These are phyloP conservation scores for Actinia equina DNA, from an alignment of 64 coral and sea anemone genomes.

Conservation along the genomic window DNA sequence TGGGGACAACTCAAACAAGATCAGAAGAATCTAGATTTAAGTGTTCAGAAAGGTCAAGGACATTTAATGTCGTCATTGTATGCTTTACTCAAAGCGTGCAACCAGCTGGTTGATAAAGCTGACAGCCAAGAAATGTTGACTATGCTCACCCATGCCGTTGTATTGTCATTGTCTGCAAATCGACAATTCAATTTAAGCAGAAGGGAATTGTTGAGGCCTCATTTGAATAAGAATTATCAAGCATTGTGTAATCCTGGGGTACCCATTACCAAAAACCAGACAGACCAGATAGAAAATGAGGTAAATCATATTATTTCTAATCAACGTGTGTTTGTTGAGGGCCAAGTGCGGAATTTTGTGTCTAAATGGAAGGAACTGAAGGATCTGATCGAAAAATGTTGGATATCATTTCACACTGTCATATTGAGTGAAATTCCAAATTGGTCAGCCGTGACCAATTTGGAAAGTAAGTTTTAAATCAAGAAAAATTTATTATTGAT, in stretches of 20 bases:
- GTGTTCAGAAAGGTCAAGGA: constrained; percentile 23
- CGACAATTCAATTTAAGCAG: constrained; percentile 17
- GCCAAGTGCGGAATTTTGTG: not conserved
- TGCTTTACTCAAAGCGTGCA: constrained; percentile 21
- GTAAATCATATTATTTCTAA: constrained; percentile 7
- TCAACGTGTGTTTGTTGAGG: constrained; percentile 21
- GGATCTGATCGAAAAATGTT: constrained; percentile 19
- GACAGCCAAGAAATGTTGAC: constrained; percentile 11
- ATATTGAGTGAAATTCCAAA: constrained; percentile 32
- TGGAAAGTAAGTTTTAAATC: constrained; percentile 15
- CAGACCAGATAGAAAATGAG: not conserved
- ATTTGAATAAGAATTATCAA: constrained; percentile 2
- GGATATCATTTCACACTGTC: constrained; percentile 29
- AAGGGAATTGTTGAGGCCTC: constrained; percentile 6
- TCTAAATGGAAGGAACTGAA: constrained; percentile 21
- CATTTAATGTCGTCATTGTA: constrained; percentile 12
- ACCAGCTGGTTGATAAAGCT: constrained; percentile 4
- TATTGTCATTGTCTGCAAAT: no score
- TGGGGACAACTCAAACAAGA: constrained; percentile 7
- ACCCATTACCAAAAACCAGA: constrained; percentile 13
- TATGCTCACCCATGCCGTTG: constrained; percentile 17
- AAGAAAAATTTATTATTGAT: constrained; percentile 25
- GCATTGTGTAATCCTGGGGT: constrained; percentile 6
- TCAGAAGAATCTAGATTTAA: not conserved
- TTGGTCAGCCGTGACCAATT: constrained; percentile 7